Percentiles rank a stretch among this genome's conserved stretches.
Evolutionary conservation across 2,797 vertebrate genomes (phyloP).

Genomic region (Hafferia zeledoni): DNA sequence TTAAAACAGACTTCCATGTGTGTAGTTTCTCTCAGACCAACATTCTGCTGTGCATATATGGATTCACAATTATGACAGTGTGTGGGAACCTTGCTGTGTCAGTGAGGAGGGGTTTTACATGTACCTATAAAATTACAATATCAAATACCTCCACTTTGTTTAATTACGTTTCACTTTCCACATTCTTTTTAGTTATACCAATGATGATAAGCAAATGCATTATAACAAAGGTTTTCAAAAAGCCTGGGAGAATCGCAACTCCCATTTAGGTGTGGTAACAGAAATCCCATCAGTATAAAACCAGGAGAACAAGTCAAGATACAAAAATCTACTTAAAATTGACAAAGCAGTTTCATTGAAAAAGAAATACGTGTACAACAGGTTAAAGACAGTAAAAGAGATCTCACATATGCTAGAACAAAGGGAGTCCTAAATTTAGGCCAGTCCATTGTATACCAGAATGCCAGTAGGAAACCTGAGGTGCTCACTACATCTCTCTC

Average conservation of each 20-base stretch:
- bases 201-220: not conserved
- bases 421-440: not conserved
- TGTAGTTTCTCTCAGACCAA: not conserved
- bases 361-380: not conserved
- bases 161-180: not conserved
- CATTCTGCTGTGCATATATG: not conserved
- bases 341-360: not conserved
- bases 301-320: not conserved
- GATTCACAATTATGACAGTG: not conserved
- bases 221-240: not conserved
- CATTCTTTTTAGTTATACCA: not conserved
- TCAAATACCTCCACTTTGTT: not conserved
- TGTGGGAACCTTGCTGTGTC: not conserved
- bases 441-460: not conserved
- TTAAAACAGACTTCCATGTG: not conserved
- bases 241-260: not conserved
- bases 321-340: not conserved
- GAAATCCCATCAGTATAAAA: not conserved
- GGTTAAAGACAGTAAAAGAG: not conserved
- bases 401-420: accelerated
- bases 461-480: not conserved
- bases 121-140: not conserved
- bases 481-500: not conserved
- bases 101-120: not conserved
- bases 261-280: not conserved